A percentile compares a stretch with the other conserved stretches of the same genome.
Evolutionary conservation across 2,888 invertebrate species (phyloP).

Genomic region (Ichneumon xanthorius): DNA sequence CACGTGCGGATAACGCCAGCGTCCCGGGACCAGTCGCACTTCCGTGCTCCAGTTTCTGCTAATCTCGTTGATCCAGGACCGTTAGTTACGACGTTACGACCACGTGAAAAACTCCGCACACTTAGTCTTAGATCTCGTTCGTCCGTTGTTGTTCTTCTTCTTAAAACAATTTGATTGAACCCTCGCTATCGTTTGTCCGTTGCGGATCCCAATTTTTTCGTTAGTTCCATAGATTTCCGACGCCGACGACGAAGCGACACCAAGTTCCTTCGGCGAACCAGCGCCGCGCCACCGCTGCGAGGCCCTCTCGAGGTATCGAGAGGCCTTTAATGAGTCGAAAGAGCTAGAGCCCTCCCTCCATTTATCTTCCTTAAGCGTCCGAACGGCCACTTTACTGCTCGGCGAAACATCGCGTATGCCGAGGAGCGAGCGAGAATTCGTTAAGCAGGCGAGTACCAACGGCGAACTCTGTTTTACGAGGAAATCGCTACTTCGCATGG

Average conservation of each 20-base stretch:
- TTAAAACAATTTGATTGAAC: neutral
- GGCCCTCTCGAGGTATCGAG: neutral
- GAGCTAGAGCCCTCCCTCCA: neutral
- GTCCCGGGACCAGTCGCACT: slow-evolving; percentile 13
- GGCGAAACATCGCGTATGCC: neutral
- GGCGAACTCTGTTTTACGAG: slow-evolving; percentile 21
- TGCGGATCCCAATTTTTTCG: too few relatives aligned
- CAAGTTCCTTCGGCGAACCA: too few relatives aligned
- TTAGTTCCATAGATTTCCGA: too few relatives aligned
- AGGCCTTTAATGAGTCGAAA: slow-evolving; percentile 26
- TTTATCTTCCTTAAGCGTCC: slow-evolving; percentile 23
- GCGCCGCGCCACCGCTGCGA: neutral
- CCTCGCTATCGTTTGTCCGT: too few relatives aligned
- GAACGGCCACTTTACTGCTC: slow-evolving; percentile 5
- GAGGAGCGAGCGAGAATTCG: neutral
- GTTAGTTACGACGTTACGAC: slow-evolving; percentile 19
- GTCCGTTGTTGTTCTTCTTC: too few relatives aligned
- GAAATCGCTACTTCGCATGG: slow-evolving; percentile 47
- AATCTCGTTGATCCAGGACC: slow-evolving; percentile 18
- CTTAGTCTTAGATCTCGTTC: too few relatives aligned
- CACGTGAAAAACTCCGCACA: neutral
- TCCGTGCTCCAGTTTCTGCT: slow-evolving; percentile 2
- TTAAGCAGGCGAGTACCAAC: neutral
- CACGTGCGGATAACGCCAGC: neutral
- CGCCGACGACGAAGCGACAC: too few relatives aligned